Percentiles rank a stretch among this genome's conserved stretches.
Evolutionary conservation across 2,113 vertebrate species (phyloP).

Genomic region (Varanus salvator): DNA sequence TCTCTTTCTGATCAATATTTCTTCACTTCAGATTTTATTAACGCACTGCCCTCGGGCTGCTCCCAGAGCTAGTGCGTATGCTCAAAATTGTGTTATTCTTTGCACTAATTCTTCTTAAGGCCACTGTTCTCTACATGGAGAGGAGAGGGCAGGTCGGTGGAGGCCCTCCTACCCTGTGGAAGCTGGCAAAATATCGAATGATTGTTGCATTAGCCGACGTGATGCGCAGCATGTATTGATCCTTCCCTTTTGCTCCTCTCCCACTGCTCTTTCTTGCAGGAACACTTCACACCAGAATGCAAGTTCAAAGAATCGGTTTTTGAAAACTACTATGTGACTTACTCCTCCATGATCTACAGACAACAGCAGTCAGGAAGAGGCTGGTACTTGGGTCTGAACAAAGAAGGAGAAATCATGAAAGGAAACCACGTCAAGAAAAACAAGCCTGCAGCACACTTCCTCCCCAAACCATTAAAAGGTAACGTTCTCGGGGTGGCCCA

Average conservation of each 20-base stretch:
- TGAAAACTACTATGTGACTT: constrained; percentile 99
- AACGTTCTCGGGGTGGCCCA: constrained; percentile 11
- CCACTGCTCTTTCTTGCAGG: constrained; percentile 77
- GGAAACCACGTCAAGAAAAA: constrained; percentile 99
- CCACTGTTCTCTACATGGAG: not conserved
- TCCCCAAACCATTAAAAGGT: constrained; percentile 99
- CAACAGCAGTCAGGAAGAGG: constrained; percentile 98
- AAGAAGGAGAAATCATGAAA: constrained; percentile 99
- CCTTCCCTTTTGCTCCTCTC: constrained; percentile 41
- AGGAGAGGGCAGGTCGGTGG: not conserved
- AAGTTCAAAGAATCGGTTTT: constrained; percentile 99
- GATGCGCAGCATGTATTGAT: constrained; percentile 25
- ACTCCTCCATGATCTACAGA: constrained; percentile 99
- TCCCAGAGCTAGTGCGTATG: not conserved
- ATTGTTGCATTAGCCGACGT: constrained; percentile 36
- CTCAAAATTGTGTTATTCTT: constrained; percentile 55
- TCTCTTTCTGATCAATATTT: constrained; percentile 35
- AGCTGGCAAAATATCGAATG: constrained; percentile 10
- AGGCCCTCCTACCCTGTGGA: not conserved
- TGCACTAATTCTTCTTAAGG: constrained; percentile 33
- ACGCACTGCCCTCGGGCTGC: not conserved
- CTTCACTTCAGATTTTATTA: constrained; percentile 30
- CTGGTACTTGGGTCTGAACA: constrained; percentile 99
- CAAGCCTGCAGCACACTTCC: constrained; percentile 97
- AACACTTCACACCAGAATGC: constrained; percentile 98